Conservation (phyloP, 2,888 invertebrate genomes). For the Vesta saturnalis region DNA sequence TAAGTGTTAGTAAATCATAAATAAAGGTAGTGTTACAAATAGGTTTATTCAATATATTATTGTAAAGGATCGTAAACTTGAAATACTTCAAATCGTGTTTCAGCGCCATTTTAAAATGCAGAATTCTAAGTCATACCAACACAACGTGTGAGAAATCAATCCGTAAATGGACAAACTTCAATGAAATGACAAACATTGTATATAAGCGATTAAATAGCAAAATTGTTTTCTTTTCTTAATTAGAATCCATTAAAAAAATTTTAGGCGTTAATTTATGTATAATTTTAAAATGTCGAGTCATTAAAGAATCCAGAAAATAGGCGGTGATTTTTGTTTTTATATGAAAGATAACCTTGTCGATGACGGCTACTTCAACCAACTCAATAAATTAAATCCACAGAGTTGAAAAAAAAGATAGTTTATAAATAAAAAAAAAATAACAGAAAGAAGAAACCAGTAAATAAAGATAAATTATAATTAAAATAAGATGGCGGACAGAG, state of each 20-base stretch:
- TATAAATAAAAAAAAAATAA: slow-evolving; percentile 41
- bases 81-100: too few species aligned
- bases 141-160: too few species aligned
- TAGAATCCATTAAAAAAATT: not conserved
- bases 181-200: too few species aligned
- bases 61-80: too few species aligned
- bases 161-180: too few species aligned
- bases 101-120: too few species aligned
- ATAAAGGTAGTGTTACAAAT: too few species aligned
- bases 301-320: slow-evolving; percentile 5
- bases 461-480: slow-evolving; percentile 55
- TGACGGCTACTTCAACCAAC: slow-evolving; percentile 27
- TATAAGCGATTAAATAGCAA: not conserved
- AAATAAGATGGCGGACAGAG: slow-evolving; percentile 42
- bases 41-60: too few species aligned
- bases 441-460: slow-evolving; percentile 46
- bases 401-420: slow-evolving; percentile 42
- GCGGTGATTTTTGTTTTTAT: slow-evolving; percentile 22
- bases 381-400: slow-evolving; percentile 39
- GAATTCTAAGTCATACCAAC: too few species aligned
- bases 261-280: not conserved
- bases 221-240: not conserved
- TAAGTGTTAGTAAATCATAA: too few species aligned
- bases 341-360: slow-evolving; percentile 27
- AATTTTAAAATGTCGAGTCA: not conserved